A percentile compares a stretch with the other conserved stretches of the same genome.
phyloP scores from a whole-genome alignment of 2,888 invertebrate species.

The Brachypalpus laphriformis region DNA sequence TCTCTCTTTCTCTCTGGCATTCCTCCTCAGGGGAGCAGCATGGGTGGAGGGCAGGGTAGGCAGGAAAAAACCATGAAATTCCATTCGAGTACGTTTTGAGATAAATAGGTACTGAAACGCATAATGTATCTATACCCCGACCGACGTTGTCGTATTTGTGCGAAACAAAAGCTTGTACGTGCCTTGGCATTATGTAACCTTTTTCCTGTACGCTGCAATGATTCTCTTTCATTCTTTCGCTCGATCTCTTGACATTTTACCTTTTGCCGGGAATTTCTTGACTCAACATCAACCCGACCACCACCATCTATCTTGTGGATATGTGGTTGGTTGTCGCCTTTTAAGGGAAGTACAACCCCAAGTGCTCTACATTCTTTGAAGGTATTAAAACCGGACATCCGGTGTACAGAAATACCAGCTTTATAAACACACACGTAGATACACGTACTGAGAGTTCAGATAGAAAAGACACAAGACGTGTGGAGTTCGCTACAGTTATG shows the following conservation, averaged over 20 bases:
- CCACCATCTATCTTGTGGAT: not conserved
- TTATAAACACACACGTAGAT: constrained; percentile 26
- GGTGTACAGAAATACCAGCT: constrained; percentile 48
- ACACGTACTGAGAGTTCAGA: not conserved
- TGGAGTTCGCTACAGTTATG: constrained; percentile 47
- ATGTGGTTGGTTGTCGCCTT: constrained; percentile 14
- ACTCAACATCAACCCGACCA: constrained; percentile 17
- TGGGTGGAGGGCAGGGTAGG: not conserved
- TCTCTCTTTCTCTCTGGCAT: not conserved
- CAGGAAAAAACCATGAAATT: constrained; percentile 46
- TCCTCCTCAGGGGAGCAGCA: constrained; percentile 2
- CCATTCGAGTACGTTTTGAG: constrained; percentile 36
- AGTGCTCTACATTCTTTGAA: constrained; percentile 64
- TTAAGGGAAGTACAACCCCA: constrained; percentile 61
- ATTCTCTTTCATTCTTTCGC: constrained; percentile 22
- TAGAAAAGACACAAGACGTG: constrained; percentile 42
- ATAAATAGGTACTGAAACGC: constrained; percentile 32
- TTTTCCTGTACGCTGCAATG: constrained; percentile 38
- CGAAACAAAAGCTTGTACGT: constrained; percentile 58
- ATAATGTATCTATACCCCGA: constrained; percentile 3
- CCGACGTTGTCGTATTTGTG: constrained; percentile 14
- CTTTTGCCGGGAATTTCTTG: constrained; percentile 50
- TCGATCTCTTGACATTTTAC: constrained; percentile 62
- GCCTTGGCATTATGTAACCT: constrained; percentile 42
- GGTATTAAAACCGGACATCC: constrained; percentile 70